phyloP scores from a whole-genome alignment of 2,113 vertebrate genomes.

The Menura novaehollandiae region DNA sequence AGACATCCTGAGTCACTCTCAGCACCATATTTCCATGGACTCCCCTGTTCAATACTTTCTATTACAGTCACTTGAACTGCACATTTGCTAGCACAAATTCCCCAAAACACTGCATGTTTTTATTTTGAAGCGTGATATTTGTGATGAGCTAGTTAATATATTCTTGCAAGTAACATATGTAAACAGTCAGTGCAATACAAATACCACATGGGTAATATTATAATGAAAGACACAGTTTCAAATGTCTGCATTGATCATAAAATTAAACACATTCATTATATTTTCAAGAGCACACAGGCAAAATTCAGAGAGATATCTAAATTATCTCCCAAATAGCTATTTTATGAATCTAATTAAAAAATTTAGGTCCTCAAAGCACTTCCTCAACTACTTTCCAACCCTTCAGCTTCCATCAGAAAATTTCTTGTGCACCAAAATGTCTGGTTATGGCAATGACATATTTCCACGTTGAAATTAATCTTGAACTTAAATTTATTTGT shows the following conservation, averaged over 20 bases:
- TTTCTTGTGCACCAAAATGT: not conserved
- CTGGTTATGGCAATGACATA: not conserved
- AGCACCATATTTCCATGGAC: not conserved
- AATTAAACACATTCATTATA: not conserved
- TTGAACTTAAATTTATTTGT: not conserved
- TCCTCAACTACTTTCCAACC: not conserved
- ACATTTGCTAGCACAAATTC: not conserved
- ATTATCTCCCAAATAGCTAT: not conserved
- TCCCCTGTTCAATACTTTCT: not conserved
- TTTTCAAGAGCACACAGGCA: not conserved
- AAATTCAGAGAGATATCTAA: not conserved
- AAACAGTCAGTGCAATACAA: not conserved
- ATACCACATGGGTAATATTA: not conserved
- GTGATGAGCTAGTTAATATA: not conserved
- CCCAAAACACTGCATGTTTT: not conserved
- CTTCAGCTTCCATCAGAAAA: not conserved
- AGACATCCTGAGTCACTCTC: not conserved
- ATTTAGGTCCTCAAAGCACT: not conserved
- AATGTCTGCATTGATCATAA: not conserved
- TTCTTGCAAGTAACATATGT: not conserved
- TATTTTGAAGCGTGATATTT: not conserved
- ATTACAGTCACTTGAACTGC: not conserved
- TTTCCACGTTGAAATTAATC: not conserved
- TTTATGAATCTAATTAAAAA: not conserved
- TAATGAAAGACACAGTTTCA: not conserved